A percentile compares a stretch with the other conserved stretches of the same genome.
Conservation (phyloP, 2,113 vertebrate species). For the Phocoena sinus region DNA sequence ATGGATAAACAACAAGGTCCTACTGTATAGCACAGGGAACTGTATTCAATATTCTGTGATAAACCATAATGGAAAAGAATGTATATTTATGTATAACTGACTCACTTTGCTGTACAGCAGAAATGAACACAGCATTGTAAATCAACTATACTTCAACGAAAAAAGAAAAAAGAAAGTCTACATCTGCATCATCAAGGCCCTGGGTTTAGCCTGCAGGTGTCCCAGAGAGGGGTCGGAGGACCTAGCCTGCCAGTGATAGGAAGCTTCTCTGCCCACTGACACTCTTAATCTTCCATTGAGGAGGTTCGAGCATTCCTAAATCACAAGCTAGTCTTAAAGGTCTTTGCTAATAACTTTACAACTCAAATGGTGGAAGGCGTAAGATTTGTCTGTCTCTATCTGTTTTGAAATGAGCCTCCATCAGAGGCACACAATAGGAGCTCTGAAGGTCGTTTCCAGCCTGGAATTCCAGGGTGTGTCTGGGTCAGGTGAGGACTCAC, state of each 20-base stretch:
- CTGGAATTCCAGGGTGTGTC: not conserved
- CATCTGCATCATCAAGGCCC: no score
- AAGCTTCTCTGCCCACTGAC: not conserved
- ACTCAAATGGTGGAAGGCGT: not conserved
- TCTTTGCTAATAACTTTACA: not conserved
- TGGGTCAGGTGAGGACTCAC: not conserved
- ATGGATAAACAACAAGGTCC: not conserved
- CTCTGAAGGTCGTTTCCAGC: not conserved
- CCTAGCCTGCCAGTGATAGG: not conserved
- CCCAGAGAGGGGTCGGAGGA: not conserved
- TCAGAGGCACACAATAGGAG: not conserved
- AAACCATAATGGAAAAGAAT: not conserved
- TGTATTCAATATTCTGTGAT: not conserved
- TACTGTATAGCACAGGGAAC: not conserved
- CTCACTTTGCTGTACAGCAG: not conserved
- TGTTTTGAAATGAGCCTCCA: not conserved
- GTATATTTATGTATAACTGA: not conserved
- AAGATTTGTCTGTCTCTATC: not conserved
- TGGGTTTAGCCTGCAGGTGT: not conserved
- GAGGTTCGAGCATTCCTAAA: accelerated
- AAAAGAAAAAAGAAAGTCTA: not conserved
- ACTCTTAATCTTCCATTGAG: not conserved
- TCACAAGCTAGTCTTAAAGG: not conserved
- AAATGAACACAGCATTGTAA: not conserved
- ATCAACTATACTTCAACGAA: not conserved